phyloP scores from a whole-genome alignment of 2,113 vertebrate genomes.

The Euleptes europaea region DNA sequence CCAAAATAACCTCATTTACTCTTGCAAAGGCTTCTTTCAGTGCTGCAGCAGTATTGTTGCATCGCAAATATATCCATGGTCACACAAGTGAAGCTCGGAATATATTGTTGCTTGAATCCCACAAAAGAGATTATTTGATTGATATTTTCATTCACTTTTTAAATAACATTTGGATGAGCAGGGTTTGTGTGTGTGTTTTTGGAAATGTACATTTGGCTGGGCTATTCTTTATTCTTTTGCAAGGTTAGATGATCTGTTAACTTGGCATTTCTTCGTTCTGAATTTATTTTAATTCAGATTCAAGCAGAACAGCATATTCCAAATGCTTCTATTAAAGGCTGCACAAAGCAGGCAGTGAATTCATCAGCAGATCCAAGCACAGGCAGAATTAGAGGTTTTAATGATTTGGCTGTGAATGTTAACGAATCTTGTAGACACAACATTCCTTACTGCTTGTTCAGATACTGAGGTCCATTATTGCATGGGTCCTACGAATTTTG shows the following conservation, averaged over 20 bases:
- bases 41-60: constrained; percentile 46
- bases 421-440: not conserved
- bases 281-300: constrained; percentile 34
- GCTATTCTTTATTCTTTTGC: constrained; percentile 54
- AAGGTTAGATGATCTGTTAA: constrained; percentile 38
- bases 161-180: constrained; percentile 45
- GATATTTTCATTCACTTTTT: constrained; percentile 61
- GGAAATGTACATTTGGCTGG: not conserved
- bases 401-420: not conserved
- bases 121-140: constrained; percentile 40
- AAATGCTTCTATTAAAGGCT: constrained; percentile 15
- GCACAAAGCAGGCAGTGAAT: not conserved
- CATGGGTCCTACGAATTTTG: not conserved
- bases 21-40: constrained; percentile 60
- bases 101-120: constrained; percentile 57
- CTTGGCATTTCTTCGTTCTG: constrained; percentile 26
- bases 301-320: constrained; percentile 24
- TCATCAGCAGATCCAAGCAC: not conserved
- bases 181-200: constrained; percentile 38
- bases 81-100: constrained; percentile 52
- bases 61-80: constrained; percentile 48
- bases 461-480: rapidly evolving
- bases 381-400: constrained; percentile 13
- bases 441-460: not conserved
- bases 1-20: constrained; percentile 79